Evolutionary conservation across 2,113 vertebrate species (phyloP), one percentile per base, ranked within the genome.

Genomic region (Eulacestoma nigropectus): DNA sequence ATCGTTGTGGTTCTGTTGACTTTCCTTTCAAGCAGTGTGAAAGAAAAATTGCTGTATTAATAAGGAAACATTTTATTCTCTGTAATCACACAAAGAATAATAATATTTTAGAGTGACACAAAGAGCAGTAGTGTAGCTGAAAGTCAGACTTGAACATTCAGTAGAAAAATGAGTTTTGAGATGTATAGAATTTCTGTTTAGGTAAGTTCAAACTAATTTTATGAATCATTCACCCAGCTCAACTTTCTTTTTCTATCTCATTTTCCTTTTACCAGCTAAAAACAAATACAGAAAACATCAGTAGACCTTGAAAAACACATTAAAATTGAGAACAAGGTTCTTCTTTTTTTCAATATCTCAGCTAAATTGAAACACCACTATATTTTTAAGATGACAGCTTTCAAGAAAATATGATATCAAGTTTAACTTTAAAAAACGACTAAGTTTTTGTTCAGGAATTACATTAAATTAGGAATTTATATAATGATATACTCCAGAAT

Each of bases 121-220:
- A 81, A 88, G 13, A 91, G 33, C 10, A 90, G 37, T 50, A 69
- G 41, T 30, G n/a, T 78, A 95, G 55, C 72, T 84, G 67, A 83
- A 80, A 93, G 75, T 78, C 68, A 84, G 64, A n/a, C 26, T 85
- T 82, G 63, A 91, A 95, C 83, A 90, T 94, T 88, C 64, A 60
- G 49, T 88, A 90, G 73, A 94, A 84, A 92, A 96, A 84, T 91
- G 74, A 92, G 59, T 35, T 79, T 94, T 87, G n/a, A 47, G 65
- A 95, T 96, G 76, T 93, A 89, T 84, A 93, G 96, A 89, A 93
- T 95, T 87, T 93, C 82, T 89, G 69, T 97, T 95, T 94, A 94
- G 78, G 92, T 74, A 87, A 96, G 96, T 96, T 97, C 95, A 95
- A 87, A 93, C 86, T 96, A 95, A 91, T 96, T 92, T 97, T 96